Evolutionary conservation across 2,797 vertebrate species (phyloP), one percentile per base, ranked within the genome.

Genomic region (Chaunax sp.): DNA sequence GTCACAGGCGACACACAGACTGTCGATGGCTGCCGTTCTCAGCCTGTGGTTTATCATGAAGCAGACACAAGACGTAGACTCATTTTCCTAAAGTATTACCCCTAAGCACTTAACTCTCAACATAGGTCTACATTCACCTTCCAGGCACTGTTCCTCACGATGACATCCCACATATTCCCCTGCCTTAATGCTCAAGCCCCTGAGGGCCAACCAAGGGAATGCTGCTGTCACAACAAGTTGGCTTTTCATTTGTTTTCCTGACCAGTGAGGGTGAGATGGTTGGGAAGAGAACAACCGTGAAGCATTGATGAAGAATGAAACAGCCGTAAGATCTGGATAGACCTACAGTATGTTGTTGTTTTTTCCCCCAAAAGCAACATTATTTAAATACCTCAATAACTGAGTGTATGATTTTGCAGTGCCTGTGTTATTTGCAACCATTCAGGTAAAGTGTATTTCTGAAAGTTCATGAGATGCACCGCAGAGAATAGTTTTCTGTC

Each of bases 201-300:
- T 1, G 1, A 70, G 77, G 72, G 47, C 72, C 35, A 73, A 56
- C 68, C 58, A 43, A 59, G 74, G 65, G 73, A 87, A 61, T 71
- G 65, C 40, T 63, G 56, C 79, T 85, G 87, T 90, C 85, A 80
- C 60, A 64, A 78, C 3, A 26, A 81, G 64, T 80, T 69, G 69
- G 47, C 59, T 75, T 85, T 84, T 87, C 69, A 83, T 89, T 82
- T 84, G 80, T 75, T 87, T 87, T 77, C n/a, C 65, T 33, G 61
- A 81, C 47, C 43, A 58, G 58, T 68, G 35, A 10, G 80, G 67
- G 64, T 44, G 55, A 75, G 46, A 4, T 56, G 69, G 41, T 58
- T 14, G 26, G 50, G 59, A 35, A 55, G 35, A 56, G 53, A 71
- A 54, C 51, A 67, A 53, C 54, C 38, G 20, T 6, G 12, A 18